phyloP scores from a whole-genome alignment of 2,888 invertebrate genomes.

The Xestobium rufovillosum region DNA sequence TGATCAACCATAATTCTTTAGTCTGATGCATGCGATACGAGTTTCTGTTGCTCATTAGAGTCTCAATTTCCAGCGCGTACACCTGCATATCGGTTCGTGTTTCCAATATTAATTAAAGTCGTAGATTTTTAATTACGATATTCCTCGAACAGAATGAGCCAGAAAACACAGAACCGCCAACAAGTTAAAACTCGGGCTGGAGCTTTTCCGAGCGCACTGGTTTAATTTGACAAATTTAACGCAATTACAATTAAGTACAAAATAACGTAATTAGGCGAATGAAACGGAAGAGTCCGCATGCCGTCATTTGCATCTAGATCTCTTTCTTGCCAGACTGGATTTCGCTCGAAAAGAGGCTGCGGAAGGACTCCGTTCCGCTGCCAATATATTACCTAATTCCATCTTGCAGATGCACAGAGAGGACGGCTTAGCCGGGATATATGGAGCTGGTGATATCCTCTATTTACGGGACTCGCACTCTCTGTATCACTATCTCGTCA shows the following conservation, averaged over 20 bases:
- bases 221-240: constrained; percentile 32
- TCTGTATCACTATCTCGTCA: no score
- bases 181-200: constrained; percentile 28
- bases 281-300: constrained; percentile 30
- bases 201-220: constrained; percentile 25
- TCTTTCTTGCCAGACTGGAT: constrained; percentile 23
- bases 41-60: no score
- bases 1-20: no score
- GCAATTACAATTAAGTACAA: constrained; percentile 33
- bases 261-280: constrained; percentile 32
- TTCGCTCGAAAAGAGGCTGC: constrained; percentile 25
- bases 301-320: constrained; percentile 23
- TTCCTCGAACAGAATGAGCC: constrained; percentile 18
- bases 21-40: no score
- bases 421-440: constrained; percentile 25
- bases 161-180: constrained; percentile 26
- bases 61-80: no score
- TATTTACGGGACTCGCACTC: no score
- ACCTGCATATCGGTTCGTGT: no score
- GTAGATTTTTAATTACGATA: constrained; percentile 26
- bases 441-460: no score
- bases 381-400: constrained; percentile 32
- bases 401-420: constrained; percentile 19
- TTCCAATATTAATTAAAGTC: constrained; percentile 25
- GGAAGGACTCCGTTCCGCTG: constrained; percentile 18